phyloP scores from a whole-genome alignment of 1,140 invertebrate genomes.

The Adoxophyes honmai region DNA sequence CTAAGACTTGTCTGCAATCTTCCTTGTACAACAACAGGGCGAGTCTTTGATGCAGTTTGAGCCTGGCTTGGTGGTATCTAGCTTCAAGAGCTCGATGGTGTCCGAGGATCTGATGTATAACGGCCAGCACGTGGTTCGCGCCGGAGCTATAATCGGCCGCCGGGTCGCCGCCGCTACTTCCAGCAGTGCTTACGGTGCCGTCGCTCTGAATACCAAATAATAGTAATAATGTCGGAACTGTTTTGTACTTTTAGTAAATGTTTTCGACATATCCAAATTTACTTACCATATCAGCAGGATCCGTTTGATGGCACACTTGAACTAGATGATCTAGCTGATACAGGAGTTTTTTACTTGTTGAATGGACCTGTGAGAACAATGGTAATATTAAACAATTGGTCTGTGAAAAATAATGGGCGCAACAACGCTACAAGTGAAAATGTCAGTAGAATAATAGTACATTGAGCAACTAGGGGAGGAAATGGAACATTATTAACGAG shows the following conservation, averaged over 20 bases:
- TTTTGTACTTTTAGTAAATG: no score
- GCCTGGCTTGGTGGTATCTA: constrained; percentile 95
- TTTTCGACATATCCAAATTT: constrained; percentile 28
- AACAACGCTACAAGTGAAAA: no score
- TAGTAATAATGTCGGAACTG: no score
- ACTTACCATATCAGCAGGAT: constrained; percentile 85
- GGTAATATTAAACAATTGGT: constrained; percentile 5
- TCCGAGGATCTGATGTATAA: constrained; percentile 95
- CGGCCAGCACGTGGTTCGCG: constrained; percentile 91
- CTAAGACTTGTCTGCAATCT: constrained; percentile 93
- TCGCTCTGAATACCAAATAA: constrained; percentile 42
- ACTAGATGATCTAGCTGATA: constrained; percentile 97
- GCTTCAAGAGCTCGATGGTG: constrained; percentile 95
- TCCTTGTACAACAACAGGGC: constrained; percentile 96
- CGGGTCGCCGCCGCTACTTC: constrained; percentile 84
- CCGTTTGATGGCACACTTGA: constrained; percentile 95
- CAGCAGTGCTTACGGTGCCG: constrained; percentile 56
- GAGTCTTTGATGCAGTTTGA: constrained; percentile 94
- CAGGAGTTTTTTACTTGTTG: constrained; percentile 96
- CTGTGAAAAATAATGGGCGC: no score
- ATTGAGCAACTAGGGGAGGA: no score
- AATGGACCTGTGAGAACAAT: constrained; percentile 90
- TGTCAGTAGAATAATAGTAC: no score
- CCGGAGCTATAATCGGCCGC: constrained; percentile 97
- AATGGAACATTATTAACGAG: no score